Conservation (phyloP, 2,797 vertebrate genomes). For the Nasua narica region DNA sequence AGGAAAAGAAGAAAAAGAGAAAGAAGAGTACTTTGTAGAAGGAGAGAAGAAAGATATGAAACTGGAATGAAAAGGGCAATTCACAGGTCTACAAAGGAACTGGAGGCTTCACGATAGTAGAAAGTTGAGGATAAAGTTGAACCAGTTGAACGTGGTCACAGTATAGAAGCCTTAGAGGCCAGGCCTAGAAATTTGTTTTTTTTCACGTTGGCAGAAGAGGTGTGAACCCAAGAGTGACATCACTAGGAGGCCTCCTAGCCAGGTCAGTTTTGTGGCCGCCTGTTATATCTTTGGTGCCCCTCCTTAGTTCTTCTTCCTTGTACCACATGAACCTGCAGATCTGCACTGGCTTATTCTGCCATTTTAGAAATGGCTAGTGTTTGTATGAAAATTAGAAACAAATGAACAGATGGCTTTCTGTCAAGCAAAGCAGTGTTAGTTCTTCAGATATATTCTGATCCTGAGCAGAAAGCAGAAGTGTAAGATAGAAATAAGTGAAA, state of each 20-base stretch:
- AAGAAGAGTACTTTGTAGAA: background rate
- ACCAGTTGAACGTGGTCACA: background rate
- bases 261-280: background rate
- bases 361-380: background rate
- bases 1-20: background rate
- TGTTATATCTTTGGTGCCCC: background rate
- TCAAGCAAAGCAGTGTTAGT: slow-evolving; percentile 61
- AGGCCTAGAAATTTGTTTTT: background rate
- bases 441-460: slow-evolving; percentile 53
- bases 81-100: background rate
- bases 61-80: background rate
- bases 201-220: background rate
- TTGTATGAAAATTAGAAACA: slow-evolving; percentile 69
- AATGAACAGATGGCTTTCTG: slow-evolving; percentile 75
- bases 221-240: background rate
- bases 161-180: background rate
- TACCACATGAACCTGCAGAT: background rate
- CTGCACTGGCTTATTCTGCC: background rate
- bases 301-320: background rate
- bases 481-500: slow-evolving; percentile 60
- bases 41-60: background rate
- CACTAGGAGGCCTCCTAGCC: background rate
- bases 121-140: background rate
- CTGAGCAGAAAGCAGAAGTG: slow-evolving; percentile 52
- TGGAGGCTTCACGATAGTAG: background rate